Conservation (phyloP, 2,888 invertebrate genomes). For the Ophion costatus region DNA sequence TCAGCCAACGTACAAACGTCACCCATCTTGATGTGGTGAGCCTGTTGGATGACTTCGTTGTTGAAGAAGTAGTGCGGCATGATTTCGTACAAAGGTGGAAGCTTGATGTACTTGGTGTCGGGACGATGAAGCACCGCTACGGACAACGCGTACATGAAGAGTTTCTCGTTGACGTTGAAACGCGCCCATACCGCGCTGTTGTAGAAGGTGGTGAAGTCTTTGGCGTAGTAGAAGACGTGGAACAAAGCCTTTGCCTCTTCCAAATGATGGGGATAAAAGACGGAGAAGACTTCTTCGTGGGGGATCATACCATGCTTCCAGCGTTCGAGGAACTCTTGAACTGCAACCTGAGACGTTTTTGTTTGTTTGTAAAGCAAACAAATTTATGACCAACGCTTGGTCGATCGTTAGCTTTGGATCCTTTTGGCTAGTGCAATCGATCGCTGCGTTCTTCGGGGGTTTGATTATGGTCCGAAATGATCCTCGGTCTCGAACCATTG, state of each 20-base stretch:
- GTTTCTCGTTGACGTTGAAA: constrained; percentile 86
- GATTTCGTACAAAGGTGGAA: constrained; percentile 89
- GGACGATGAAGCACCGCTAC: constrained; percentile 86
- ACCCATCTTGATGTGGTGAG: constrained; percentile 74
- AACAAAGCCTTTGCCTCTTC: constrained; percentile 85
- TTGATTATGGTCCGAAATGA: background rate
- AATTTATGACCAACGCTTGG: background rate
- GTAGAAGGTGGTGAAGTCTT: constrained; percentile 87
- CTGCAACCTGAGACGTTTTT: constrained; percentile 77
- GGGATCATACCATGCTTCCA: constrained; percentile 80
- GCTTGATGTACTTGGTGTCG: constrained; percentile 85
- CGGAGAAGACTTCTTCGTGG: constrained; percentile 79
- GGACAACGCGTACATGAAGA: constrained; percentile 87
- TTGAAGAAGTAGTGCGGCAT: constrained; percentile 88
- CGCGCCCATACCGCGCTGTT: constrained; percentile 86
- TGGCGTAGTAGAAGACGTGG: constrained; percentile 86
- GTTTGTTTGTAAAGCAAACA: constrained; percentile 78
- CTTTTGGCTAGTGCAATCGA: too few species aligned
- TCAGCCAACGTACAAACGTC: constrained; percentile 66
- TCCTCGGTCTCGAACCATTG: background rate
- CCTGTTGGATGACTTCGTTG: constrained; percentile 84
- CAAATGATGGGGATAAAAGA: constrained; percentile 79
- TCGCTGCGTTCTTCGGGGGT: too few species aligned
- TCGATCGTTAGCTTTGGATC: background rate
- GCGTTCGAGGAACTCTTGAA: constrained; percentile 83